These are phyloP conservation scores for Amiota minor DNA, from an alignment of 2,888 invertebrate genomes.

Conservation along the genomic window DNA sequence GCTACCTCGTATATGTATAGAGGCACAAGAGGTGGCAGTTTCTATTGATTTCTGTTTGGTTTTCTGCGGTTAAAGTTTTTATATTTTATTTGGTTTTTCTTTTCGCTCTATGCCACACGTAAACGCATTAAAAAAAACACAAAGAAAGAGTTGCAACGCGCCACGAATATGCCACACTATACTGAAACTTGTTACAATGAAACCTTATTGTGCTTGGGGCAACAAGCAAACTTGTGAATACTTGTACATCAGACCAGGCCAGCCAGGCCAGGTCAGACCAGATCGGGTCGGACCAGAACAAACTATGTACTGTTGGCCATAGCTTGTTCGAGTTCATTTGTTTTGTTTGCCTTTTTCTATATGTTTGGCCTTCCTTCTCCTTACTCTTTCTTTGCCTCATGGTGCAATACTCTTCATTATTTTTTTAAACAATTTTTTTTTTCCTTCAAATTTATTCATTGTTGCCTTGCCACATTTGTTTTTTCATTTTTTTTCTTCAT, in stretches of 20 bases:
- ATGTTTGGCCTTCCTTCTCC: neutral
- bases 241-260: neutral
- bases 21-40: neutral
- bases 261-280: neutral
- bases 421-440: no score
- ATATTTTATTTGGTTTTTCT: neutral
- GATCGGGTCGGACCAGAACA: neutral
- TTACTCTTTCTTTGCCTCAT: slow-evolving; percentile 2
- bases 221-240: slow-evolving; percentile 1
- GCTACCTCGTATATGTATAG: neutral
- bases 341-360: neutral
- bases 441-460: neutral
- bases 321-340: slow-evolving; percentile 5
- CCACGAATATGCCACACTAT: neutral
- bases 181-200: neutral
- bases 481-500: neutral
- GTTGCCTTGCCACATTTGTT: neutral
- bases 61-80: slow-evolving; percentile 22
- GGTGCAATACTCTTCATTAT: neutral
- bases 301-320: no score
- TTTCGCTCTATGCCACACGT: slow-evolving; percentile 1
- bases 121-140: slow-evolving; percentile 14
- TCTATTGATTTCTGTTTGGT: slow-evolving; percentile 28
- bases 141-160: neutral
- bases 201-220: slow-evolving; percentile 9